These are phyloP conservation scores for Drosophila persimilis DNA, from an alignment of 1,140 invertebrate genomes.

Conservation along the genomic window DNA sequence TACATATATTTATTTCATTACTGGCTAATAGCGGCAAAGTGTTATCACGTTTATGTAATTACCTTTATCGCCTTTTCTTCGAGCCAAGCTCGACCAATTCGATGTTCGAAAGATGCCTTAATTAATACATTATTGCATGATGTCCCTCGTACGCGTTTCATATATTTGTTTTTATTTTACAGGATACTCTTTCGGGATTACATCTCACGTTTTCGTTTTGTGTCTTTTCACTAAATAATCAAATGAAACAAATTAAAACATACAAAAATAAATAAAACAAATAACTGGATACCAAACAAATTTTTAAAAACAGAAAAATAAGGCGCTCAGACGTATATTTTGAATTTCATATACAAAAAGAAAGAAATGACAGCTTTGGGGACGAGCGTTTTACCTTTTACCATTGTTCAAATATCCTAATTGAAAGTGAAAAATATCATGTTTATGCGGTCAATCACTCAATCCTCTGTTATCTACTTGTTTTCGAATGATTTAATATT, in stretches of 20 bases:
- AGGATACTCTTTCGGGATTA: not conserved
- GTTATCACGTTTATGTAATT: no score
- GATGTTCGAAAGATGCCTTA: conserved; percentile 1
- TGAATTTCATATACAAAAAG: no score
- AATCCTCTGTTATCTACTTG: no score
- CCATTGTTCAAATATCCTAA: no score
- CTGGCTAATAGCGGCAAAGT: no score
- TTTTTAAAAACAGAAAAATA: not conserved
- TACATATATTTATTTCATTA: no score
- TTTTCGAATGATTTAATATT: no score
- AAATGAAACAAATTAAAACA: conserved; percentile 30
- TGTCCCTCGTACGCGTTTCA: not conserved
- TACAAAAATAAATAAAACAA: conserved; percentile 8
- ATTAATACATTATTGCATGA: not conserved
- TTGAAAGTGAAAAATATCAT: no score
- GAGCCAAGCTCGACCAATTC: not conserved
- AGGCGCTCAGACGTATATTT: not conserved
- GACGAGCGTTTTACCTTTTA: no score
- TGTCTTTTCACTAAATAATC: conserved; percentile 42
- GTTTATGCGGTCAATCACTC: no score
- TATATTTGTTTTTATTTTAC: conserved; percentile 1
- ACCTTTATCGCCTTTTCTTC: no score
- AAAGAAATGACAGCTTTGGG: no score
- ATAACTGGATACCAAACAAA: not conserved
- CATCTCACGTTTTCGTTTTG: not conserved